Evolutionary conservation across 2,797 vertebrate species (phyloP).

Genomic region (Adelosebastes latens): DNA sequence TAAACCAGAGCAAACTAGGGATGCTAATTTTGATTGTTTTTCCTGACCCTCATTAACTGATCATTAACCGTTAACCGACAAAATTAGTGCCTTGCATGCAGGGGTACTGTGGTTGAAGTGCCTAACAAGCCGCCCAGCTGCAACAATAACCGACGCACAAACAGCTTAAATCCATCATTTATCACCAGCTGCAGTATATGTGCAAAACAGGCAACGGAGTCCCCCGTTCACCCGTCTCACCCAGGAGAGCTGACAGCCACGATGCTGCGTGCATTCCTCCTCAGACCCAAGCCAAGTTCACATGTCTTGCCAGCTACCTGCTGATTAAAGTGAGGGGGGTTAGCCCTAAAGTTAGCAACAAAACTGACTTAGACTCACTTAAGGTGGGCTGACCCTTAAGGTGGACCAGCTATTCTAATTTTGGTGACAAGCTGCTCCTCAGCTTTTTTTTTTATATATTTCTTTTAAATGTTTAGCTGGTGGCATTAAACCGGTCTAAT

Average conservation of each 20-base stretch:
- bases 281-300: too few relatives aligned
- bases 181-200: background rate
- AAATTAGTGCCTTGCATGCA: background rate
- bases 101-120: background rate
- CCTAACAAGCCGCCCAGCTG: background rate
- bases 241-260: background rate
- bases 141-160: background rate
- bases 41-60: background rate
- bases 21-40: background rate
- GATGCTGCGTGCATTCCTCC: background rate
- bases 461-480: too few relatives aligned
- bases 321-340: background rate
- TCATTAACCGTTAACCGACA: background rate
- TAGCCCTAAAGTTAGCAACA: background rate
- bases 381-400: background rate
- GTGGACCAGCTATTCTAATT: background rate
- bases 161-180: background rate
- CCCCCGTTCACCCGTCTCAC: background rate
- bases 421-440: too few relatives aligned
- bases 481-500: too few relatives aligned
- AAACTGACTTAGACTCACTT: background rate
- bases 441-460: too few relatives aligned
- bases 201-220: background rate
- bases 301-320: background rate
- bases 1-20: background rate